These are phyloP conservation scores for Darevskia mixta DNA, from an alignment of 2,797 vertebrate species.

Conservation along the genomic window DNA sequence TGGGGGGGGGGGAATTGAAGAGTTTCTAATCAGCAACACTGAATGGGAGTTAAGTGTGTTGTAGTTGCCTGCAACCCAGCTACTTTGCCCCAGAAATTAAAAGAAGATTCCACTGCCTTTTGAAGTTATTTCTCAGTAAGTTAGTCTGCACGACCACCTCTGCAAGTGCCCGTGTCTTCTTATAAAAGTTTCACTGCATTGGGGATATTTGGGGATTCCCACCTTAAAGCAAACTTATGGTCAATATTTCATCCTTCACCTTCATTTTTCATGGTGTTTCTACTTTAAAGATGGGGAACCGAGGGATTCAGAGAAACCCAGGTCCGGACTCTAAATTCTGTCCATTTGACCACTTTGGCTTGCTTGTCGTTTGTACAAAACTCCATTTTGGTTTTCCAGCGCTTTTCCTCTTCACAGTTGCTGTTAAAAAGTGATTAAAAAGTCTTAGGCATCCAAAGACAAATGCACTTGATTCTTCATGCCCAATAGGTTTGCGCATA, in stretches of 20 bases:
- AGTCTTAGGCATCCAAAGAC: background rate
- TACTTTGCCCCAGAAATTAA: background rate
- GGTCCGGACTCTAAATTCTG: background rate
- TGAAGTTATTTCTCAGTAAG: background rate
- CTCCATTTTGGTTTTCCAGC: background rate
- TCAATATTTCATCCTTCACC: background rate
- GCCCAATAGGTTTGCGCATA: background rate
- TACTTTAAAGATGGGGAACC: background rate
- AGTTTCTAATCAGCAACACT: background rate
- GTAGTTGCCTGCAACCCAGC: background rate
- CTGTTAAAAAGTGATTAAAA: background rate
- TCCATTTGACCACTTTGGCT: background rate
- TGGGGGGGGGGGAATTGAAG: background rate
- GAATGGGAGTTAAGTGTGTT: background rate
- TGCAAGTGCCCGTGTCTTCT: background rate
- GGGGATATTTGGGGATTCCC: background rate
- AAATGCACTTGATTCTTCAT: background rate
- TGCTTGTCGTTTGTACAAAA: background rate
- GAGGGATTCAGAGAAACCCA: background rate
- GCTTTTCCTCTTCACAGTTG: background rate
- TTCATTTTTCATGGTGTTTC: background rate
- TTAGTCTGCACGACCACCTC: background rate
- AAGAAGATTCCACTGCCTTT: background rate
- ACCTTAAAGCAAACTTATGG: background rate
- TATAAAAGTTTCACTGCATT: background rate